Evolutionary conservation across 2,888 invertebrate species (phyloP), one percentile per base, ranked within the genome.

Genomic region (Stenichneumon culpator): DNA sequence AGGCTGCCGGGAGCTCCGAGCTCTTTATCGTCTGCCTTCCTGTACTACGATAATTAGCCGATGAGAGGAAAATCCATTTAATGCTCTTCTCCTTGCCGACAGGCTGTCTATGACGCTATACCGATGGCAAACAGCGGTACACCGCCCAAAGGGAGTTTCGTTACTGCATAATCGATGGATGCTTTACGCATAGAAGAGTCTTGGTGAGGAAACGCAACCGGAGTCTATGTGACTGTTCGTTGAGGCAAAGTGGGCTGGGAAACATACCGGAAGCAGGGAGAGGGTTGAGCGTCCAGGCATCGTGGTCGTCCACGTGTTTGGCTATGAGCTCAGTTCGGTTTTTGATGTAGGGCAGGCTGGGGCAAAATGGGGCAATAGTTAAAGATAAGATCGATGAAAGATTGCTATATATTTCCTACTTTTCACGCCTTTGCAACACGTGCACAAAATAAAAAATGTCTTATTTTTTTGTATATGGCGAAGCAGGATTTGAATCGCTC

Each of bases 51-150:
- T 65, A 36, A 57, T 57, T 57, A 57, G 57, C 57, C 57, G 57
- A 57, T 57, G 57, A 57, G 57, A 57, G 22, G 57, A 25, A 57
- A 57, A 25, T 57, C 57, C 57, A 57, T 57, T 57, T 57, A 57
- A 57, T 57, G 57, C 57, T 14, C 57, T 14, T 57, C 57, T 57
- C 57, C 54, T 54, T 3, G 19, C 54, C 9, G 9, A 1, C 54
- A 9, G 22, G 9, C 9, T 54, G 54, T 11, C 54, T 19, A 54
- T 54, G 22, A 19, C 54, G 54, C 54, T 19, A 11, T 11, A 1
- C 16, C 54, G 57, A 22, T 22, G 25, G 25, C 22, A 9, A 57
- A 57, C 57, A 22, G 25, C 57, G 22, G 57, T 6, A 22, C 22
- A 9, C 22, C 57, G 14, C 14, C 57, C 25, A 22, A 25, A 57